A percentile compares a stretch with the other conserved stretches of the same genome.
phyloP scores from a whole-genome alignment of 2,113 vertebrate species.

The Anser brachyrhynchus region DNA sequence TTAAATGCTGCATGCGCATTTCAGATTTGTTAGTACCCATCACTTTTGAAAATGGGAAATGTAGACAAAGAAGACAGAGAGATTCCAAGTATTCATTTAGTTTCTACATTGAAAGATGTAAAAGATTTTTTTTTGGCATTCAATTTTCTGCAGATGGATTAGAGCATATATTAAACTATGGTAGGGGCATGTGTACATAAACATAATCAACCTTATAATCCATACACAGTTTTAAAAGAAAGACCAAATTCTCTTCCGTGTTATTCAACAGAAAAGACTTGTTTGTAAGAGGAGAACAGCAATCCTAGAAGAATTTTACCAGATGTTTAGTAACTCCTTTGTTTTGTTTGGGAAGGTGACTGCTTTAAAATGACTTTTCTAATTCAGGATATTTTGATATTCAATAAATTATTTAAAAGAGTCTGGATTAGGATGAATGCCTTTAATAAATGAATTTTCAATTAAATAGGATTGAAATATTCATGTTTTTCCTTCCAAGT shows the following conservation, averaged over 20 bases:
- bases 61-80: neutral
- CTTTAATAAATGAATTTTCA: neutral
- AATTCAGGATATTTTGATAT: neutral
- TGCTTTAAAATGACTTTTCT: neutral
- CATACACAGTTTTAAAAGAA: neutral
- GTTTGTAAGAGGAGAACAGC: neutral
- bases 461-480: neutral
- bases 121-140: neutral
- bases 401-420: neutral
- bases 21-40: neutral
- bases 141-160: neutral
- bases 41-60: neutral
- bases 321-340: neutral
- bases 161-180: neutral
- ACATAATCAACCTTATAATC: neutral
- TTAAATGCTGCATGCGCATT: neutral
- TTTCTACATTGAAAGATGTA: neutral
- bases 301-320: neutral
- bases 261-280: neutral
- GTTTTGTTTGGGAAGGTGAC: neutral
- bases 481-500: neutral
- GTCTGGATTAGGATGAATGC: neutral
- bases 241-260: neutral
- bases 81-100: neutral
- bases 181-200: neutral